Percentiles rank a stretch among this genome's conserved stretches.
Conservation (phyloP, 23 tunicate genomes). For the Trididemnum clinides region DNA sequence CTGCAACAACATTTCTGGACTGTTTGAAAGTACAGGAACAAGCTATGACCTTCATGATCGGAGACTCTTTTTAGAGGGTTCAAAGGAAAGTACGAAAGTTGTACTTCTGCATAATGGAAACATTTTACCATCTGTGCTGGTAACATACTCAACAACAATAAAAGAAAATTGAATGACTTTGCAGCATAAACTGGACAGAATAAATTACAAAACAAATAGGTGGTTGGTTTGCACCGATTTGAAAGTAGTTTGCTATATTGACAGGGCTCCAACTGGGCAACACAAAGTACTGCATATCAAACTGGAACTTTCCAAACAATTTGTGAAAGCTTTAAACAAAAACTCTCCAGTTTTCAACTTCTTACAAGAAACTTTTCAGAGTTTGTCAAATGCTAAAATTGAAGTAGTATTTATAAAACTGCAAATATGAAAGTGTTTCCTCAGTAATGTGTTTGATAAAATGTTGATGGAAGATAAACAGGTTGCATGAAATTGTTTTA, state of each 20-base stretch:
- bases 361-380: neutral
- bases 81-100: constrained; percentile 3
- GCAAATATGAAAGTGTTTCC: neutral
- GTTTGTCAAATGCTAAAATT: constrained; percentile 12
- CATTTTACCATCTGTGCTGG: neutral
- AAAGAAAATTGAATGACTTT: neutral
- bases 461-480: constrained; percentile 26
- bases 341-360: too few relatives aligned
- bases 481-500: constrained; percentile 16
- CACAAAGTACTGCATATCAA: constrained; percentile 13
- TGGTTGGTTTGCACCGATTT: neutral
- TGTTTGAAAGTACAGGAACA: neutral
- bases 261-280: constrained; percentile 13
- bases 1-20: constrained; percentile 22
- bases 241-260: constrained; percentile 18
- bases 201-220: too few relatives aligned
- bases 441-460: neutral
- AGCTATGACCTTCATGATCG: neutral
- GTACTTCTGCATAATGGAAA: constrained; percentile 19
- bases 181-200: neutral
- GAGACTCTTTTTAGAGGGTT: neutral
- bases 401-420: neutral
- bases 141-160: constrained; percentile 14
- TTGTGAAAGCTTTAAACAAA: too few relatives aligned
- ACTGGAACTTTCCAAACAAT: constrained; percentile 5